These are phyloP conservation scores for Musca vetustissima DNA, from an alignment of 1,140 invertebrate genomes.

Conservation along the genomic window DNA sequence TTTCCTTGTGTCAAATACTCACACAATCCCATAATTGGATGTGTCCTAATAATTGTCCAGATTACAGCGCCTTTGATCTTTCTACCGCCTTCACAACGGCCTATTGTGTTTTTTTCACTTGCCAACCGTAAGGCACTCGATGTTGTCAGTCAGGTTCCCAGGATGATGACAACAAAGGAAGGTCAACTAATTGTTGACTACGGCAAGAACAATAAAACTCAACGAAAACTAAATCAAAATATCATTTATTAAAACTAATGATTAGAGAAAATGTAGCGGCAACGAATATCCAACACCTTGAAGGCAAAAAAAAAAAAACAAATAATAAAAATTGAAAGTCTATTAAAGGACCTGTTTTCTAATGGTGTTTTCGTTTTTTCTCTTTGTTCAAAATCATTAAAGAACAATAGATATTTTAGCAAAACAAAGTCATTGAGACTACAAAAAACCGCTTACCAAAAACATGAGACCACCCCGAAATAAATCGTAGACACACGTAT, in stretches of 20 bases:
- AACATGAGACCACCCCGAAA: slow-evolving; percentile 5
- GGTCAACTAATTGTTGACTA: background rate
- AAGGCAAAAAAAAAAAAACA: too few relatives aligned
- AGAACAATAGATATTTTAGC: too few relatives aligned
- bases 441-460: too few relatives aligned
- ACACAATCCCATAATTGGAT: slow-evolving; percentile 19
- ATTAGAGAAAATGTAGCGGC: slow-evolving; percentile 6
- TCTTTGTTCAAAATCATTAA: too few relatives aligned
- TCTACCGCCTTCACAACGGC: background rate
- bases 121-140: background rate
- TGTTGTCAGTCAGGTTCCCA: slow-evolving; percentile 12
- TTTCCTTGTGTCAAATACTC: background rate
- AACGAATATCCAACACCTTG: background rate
- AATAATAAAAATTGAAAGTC: background rate
- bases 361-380: too few relatives aligned
- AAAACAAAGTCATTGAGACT: too few relatives aligned
- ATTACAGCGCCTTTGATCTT: slow-evolving; percentile 7
- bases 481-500: too few relatives aligned
- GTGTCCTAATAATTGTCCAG: slow-evolving; percentile 5
- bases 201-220: background rate
- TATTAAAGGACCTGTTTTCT: slow-evolving; percentile 14
- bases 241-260: slow-evolving; percentile 17
- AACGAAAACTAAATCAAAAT: slow-evolving; percentile 12
- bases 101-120: too few relatives aligned
- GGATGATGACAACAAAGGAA: background rate